Evolutionary conservation across 2,888 invertebrate species (phyloP), one percentile per base, ranked within the genome.

Genomic region (Watsonalla binaria): DNA sequence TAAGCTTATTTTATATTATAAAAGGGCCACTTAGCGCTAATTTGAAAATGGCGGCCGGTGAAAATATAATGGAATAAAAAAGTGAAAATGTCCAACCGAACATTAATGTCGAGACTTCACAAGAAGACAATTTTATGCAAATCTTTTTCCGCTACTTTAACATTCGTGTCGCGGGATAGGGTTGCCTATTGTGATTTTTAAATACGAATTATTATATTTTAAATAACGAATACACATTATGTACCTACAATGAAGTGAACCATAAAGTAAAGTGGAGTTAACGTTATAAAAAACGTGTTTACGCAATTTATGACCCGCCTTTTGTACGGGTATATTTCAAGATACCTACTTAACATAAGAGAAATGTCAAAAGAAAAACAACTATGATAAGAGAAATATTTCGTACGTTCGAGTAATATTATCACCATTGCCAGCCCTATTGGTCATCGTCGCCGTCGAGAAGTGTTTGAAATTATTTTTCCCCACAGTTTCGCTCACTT

Each of bases 41-140:
- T 68, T 70, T 65, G 53, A 63, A 68, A 60, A 42, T 42, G 42
- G 42, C 42, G 11, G 42, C 42, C 11, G 42, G 47, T 35, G 51
- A 55, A 57, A 68, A 64, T 61, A 62, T 63, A 67, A 58, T 55
- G 52, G 55, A 62, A 59, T 57, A 63, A 72, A 71, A 68, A 65
- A 68, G 63, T 61, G 61, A 66, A 73, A 69, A 62, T 70, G 63
- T 64, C 60, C 61, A 62, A 61, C 47, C 51, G 60, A 55, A 70
- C 71, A 72, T 78, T 76, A 74, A 65, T 63, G 66, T 57, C 56
- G 60, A 65, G 75, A 75, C 80, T 79, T 80, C 78, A 78, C 76
- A 85, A 84, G 86, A 83, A 86, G 86, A 83, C 81, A 84, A 84
- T 86, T 88, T 86, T 84, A 88, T 88, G 86, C 80, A 81, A 88